Base-by-base conservation (phyloP, 2,888 invertebrate genomes). In the Machimus atricapillus region DNA sequence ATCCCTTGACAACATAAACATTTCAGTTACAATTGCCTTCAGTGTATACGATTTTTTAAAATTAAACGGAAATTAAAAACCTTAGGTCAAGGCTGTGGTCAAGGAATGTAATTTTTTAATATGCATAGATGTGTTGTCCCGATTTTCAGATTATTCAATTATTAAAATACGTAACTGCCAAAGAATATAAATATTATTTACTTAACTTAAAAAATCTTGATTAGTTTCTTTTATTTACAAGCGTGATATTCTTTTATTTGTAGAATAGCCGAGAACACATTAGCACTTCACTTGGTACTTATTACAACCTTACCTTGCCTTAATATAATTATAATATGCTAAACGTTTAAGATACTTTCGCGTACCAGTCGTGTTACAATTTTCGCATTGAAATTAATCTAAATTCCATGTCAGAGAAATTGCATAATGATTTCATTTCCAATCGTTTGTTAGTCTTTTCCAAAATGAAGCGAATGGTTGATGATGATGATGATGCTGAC, bases 391-490 rank as follows among this genome's bases (percentile, higher is more conserved):
- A 23, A 66, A 66, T 66, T 66, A 66, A 66, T 66, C 66, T 66
- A 66, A 66, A 66, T 66, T 66, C 66, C 66, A 19, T 66, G 66
- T 23, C 66, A 66, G 27, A 43, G 23, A 34, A 43, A 78, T 43
- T 78, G 37, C 40, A 78, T 40, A 78, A 40, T 19, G 78, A 78
- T 19, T 78, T 43, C 43, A 43, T 23, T 78, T 78, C 40, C 43
- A 78, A 78, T 78, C 78, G 40, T 40, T 78, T 78, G 43, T 78
- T 66, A 66, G 66, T 66, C 78, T 23, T 78, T 23, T 78, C 43
- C 19, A 78, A 43, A 43, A 78, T 78, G 43, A 43, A 43, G 23
- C 78, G 43, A 9, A 78, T 78, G 78, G 78, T 43, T 78, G 78
- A 78, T 78, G 78, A 43, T 43, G 78, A 66, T 66, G 66, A 46